Evolutionary conservation across 2,888 invertebrate genomes (phyloP), one percentile per base, ranked within the genome.

Genomic region (Chrysopilus asiliformis): DNA sequence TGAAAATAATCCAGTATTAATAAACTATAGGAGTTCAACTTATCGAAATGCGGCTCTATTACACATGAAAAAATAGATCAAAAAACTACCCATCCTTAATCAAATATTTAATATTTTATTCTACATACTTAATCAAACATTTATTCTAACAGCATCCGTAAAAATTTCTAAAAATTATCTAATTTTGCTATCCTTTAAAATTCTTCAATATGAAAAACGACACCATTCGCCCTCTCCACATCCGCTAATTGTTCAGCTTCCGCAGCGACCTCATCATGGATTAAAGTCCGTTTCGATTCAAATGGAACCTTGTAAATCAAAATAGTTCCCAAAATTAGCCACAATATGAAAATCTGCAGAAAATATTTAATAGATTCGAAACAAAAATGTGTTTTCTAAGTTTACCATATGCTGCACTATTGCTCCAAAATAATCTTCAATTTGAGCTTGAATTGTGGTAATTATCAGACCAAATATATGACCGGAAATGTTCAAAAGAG

Each of bases 401-500:
- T 19, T 35, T 35, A 35, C 35, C n/a, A 35, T 12, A 35, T 35
- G 27, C 29, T 27, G 26, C 1, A 35, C 5, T 20, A 14, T 9
- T 16, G 10, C 12, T 6, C 31, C 31, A 25, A 25, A 30, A 12
- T 17, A n/a, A 29, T 29, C 19, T 31, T 31, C 20, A 17, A 36
- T 25, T 10, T 22, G 14, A 14, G 31, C 22, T n/a, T 33, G 24
- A n/a, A 27, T 12, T n/a, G 38, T 13, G 3, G 41, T 41, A 10
- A 41, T 22, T 13, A 34, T 20, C 9, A 35, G 34, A 5, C 41
- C 39, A 29, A 35, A 39, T 7, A 36, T 24, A 12, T 36, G 38
- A 13, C 32, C 25, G 13, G 30, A 39, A 19, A 38, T 30, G 19
- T 41, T 80, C 20, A 81, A 61, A 15, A 83, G 59, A 2, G 79